phyloP scores from a whole-genome alignment of 2,113 vertebrate genomes.

The Carassius auratus region DNA sequence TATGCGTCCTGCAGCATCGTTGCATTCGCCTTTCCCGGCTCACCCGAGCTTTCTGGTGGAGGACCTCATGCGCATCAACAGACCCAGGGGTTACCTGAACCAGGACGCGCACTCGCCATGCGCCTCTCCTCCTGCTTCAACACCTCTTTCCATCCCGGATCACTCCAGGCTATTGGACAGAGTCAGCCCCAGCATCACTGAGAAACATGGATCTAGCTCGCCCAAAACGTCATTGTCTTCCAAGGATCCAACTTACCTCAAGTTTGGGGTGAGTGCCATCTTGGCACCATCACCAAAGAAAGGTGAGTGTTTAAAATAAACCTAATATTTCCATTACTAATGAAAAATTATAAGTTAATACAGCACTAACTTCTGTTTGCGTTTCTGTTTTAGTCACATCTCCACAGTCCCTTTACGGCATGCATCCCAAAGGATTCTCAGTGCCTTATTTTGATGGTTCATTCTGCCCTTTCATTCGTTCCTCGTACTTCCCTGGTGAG shows the following conservation, averaged over 20 bases:
- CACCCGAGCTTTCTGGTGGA: conserved; percentile 94
- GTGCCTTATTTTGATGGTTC: conserved; percentile 91
- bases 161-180: conserved; percentile 70
- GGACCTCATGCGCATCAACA: conserved; percentile 91
- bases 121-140: conserved; percentile 74
- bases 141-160: conserved; percentile 70
- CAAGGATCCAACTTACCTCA: conserved; percentile 86
- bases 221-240: conserved; percentile 74
- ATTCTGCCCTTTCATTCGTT: conserved; percentile 91
- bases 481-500: conserved; percentile 95
- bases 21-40: conserved; percentile 84
- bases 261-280: conserved; percentile 96
- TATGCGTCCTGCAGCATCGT: conserved; percentile 86
- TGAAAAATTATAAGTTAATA: neutral
- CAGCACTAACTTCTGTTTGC: conserved; percentile 8
- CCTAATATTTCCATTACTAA: neutral
- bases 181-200: conserved; percentile 53
- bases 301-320: conserved; percentile 75
- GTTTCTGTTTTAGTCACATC: conserved; percentile 76
- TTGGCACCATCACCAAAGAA: conserved; percentile 87
- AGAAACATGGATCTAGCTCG: conserved; percentile 77
- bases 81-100: conserved; percentile 80
- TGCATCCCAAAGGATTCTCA: conserved; percentile 87
- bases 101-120: conserved; percentile 72
- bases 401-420: conserved; percentile 73